These are phyloP conservation scores for Gasteruption jaculator DNA, from an alignment of 2,888 invertebrate genomes.

Conservation along the genomic window DNA sequence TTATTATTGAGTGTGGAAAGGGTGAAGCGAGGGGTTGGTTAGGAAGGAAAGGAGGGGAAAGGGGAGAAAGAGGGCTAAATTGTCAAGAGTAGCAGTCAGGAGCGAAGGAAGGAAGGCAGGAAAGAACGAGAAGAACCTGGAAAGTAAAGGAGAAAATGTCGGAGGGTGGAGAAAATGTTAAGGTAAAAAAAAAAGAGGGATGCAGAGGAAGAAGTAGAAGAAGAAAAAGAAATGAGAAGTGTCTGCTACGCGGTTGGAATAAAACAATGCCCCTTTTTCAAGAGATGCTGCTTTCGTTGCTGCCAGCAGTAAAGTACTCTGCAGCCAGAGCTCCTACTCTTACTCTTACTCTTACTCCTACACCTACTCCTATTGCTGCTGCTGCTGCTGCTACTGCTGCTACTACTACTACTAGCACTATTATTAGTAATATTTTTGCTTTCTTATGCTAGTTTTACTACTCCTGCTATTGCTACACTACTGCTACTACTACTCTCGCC, in stretches of 20 bases:
- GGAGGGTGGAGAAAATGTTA: conserved; percentile 13
- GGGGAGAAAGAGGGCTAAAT: conserved; percentile 38
- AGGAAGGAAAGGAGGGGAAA: conserved; percentile 18
- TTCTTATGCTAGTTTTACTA: too few species aligned
- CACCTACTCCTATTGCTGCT: conserved; percentile 14
- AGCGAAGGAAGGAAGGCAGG: conserved; percentile 24
- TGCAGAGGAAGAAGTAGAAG: conserved; percentile 25
- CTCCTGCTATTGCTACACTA: too few species aligned
- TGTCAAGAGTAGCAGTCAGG: conserved; percentile 44
- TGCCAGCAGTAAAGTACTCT: conserved; percentile 21
- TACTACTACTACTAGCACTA: too few species aligned
- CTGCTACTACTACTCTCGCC: too few species aligned
- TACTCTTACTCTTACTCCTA: too few species aligned
- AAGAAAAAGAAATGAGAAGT: conserved; percentile 38
- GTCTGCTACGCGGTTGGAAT: conserved; percentile 49
- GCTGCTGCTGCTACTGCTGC: conserved; percentile 22
- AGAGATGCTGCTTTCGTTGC: conserved; percentile 39
- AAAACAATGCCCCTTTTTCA: conserved; percentile 48
- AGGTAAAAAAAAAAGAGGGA: too few species aligned
- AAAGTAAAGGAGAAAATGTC: conserved; percentile 17
- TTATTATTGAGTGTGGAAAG: conserved; percentile 14
- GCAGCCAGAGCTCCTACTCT: neutral
- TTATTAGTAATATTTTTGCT: too few species aligned
- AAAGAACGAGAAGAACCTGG: conserved; percentile 8
- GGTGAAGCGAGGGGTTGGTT: conserved; percentile 18